Conservation (phyloP, 2,113 vertebrate genomes). For the Rhagologus leucostigma region DNA sequence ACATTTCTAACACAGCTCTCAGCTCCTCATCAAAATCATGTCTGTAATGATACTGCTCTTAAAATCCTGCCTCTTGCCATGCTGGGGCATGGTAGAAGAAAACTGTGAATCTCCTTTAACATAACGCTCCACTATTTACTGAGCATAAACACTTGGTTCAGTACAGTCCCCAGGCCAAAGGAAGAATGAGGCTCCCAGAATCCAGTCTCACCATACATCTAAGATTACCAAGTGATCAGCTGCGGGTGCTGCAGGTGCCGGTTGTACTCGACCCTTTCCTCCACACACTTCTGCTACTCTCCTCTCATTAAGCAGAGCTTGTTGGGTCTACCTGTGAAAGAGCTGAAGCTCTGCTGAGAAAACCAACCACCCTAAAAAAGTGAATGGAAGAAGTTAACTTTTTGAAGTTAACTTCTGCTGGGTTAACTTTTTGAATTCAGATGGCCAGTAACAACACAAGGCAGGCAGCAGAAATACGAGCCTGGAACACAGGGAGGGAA, state of each 20-base stretch:
- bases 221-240: not conserved
- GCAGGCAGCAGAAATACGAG: not conserved
- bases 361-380: not conserved
- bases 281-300: not conserved
- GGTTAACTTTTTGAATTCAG: not conserved
- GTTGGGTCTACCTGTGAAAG: not conserved
- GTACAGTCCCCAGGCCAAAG: fast-evolving
- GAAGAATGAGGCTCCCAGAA: not conserved
- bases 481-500: not conserved
- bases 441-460: not conserved
- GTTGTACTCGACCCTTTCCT: not conserved
- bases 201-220: not conserved
- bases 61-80: not conserved
- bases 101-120: not conserved
- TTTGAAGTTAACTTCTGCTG: too few relatives aligned
- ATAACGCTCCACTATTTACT: fast-evolving
- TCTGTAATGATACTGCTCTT: not conserved
- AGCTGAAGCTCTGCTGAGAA: not conserved
- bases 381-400: not conserved
- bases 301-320: not conserved
- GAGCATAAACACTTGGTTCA: not conserved
- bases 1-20: not conserved
- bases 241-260: fast-evolving
- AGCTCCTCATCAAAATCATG: not conserved
- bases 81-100: not conserved